These are phyloP conservation scores for Microchirus variegatus DNA, from an alignment of 2,797 vertebrate genomes.

Conservation along the genomic window DNA sequence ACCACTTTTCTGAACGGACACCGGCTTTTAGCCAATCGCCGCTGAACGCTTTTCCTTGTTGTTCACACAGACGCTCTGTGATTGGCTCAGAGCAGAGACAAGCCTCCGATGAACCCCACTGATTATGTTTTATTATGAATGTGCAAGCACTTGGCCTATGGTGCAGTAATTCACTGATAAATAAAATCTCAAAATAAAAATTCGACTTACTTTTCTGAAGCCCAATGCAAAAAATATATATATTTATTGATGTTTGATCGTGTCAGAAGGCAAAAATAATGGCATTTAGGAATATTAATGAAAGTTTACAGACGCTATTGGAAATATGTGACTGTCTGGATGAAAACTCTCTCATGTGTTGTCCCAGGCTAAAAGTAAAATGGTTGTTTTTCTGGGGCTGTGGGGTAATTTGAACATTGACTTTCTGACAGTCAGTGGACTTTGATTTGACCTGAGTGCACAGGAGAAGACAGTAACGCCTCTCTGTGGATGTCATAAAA, in stretches of 20 bases:
- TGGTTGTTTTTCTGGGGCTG: constrained; percentile 55
- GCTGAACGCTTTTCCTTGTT: constrained; percentile 7
- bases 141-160: neutral
- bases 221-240: no score
- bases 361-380: neutral
- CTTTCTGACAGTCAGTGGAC: constrained; percentile 75
- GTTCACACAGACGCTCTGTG: constrained; percentile 1
- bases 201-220: no score
- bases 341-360: neutral
- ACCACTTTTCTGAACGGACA: neutral
- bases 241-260: no score
- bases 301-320: neutral
- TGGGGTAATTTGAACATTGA: constrained; percentile 78
- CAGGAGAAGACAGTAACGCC: constrained; percentile 74
- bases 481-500: constrained; percentile 72
- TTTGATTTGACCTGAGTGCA: constrained; percentile 73
- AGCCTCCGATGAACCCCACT: constrained; percentile 28
- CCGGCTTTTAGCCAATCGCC: constrained; percentile 15
- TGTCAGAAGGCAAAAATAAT: no score
- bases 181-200: neutral
- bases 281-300: no score
- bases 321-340: neutral
- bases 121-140: constrained; percentile 19
- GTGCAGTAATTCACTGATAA: constrained; percentile 21
- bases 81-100: constrained; percentile 55